Conservation (phyloP, 2,797 vertebrate species). For the Aeoliscus strigatus region DNA sequence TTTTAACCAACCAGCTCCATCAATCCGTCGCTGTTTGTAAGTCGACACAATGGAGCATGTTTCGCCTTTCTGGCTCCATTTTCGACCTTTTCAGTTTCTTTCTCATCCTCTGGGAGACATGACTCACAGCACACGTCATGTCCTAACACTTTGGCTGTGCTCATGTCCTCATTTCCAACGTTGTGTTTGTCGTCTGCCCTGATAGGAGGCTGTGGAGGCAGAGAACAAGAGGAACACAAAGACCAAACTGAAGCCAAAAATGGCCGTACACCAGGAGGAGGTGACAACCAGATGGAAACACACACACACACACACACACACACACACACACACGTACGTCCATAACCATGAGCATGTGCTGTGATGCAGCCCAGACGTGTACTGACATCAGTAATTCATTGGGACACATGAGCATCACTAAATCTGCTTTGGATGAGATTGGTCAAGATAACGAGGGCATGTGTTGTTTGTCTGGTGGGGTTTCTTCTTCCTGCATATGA, state of each 20-base stretch:
- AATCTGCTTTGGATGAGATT: too few relatives aligned
- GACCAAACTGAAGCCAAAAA: slow-evolving; percentile 53
- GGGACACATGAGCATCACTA: not conserved
- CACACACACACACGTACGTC: not conserved
- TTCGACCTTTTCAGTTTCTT: slow-evolving; percentile 6
- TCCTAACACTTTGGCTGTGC: not conserved
- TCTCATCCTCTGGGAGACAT: slow-evolving; percentile 5
- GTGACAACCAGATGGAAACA: too few relatives aligned
- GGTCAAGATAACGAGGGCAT: too few relatives aligned
- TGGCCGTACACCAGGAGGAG: slow-evolving; percentile 60
- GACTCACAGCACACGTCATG: slow-evolving; percentile 9
- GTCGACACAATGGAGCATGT: too few relatives aligned
- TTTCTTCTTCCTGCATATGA: too few relatives aligned
- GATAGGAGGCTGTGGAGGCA: slow-evolving; percentile 66
- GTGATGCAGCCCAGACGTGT: not conserved
- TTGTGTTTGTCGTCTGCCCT: slow-evolving; percentile 12
- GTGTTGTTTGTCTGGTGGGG: too few relatives aligned
- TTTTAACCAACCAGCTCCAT: too few relatives aligned
- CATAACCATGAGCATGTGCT: not conserved
- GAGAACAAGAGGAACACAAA: slow-evolving; percentile 69
- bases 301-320: not conserved
- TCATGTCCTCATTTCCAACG: too few relatives aligned
- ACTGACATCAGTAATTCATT: not conserved
- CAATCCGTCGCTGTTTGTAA: too few relatives aligned
- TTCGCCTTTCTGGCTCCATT: too few relatives aligned